Evolutionary conservation across 2,113 vertebrate species (phyloP).

Genomic region (Stictonetta naevosa): DNA sequence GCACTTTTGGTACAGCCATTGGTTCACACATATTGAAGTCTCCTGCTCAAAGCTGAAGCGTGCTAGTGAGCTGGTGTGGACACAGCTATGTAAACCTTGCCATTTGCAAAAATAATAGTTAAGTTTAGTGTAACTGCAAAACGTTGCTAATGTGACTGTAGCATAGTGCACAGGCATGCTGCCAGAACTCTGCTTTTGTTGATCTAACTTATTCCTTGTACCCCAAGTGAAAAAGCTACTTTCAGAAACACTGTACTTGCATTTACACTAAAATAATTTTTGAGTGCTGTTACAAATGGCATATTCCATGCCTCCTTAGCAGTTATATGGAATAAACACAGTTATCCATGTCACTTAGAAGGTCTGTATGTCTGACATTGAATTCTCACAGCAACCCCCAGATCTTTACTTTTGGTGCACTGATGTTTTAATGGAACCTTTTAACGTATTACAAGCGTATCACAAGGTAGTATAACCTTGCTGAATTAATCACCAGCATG

Average conservation of each 20-base stretch:
- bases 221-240: background rate
- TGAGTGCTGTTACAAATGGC: background rate
- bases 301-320: background rate
- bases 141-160: background rate
- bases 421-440: background rate
- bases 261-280: background rate
- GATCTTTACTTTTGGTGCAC: background rate
- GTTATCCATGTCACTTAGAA: background rate
- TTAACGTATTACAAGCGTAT: rapidly evolving
- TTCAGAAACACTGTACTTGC: background rate
- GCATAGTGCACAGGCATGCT: background rate
- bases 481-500: background rate
- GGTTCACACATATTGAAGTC: rapidly evolving
- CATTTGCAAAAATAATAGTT: background rate
- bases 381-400: background rate
- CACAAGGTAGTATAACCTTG: background rate
- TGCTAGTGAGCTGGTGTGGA: background rate
- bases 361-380: background rate
- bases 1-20: background rate
- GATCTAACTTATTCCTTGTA: background rate
- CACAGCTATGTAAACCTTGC: background rate
- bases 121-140: background rate
- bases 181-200: background rate
- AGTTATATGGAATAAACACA: background rate
- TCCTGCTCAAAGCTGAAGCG: background rate